Percentiles rank a stretch among this genome's conserved stretches.
Conservation (phyloP, 2,113 vertebrate species). For the Tursiops truncatus region DNA sequence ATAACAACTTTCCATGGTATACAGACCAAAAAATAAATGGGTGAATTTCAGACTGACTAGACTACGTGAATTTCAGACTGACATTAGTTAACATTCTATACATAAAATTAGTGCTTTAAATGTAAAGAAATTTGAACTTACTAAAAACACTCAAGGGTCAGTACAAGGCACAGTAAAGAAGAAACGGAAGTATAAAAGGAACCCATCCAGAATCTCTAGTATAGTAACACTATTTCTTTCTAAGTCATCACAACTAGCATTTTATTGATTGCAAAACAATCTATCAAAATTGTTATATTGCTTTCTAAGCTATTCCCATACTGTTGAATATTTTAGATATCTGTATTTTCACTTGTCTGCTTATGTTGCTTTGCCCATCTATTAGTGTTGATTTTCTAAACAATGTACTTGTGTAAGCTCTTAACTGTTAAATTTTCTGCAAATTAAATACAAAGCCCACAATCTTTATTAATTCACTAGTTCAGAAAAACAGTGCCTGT, state of each 20-base stretch:
- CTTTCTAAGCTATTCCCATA: constrained; percentile 24
- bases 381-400: constrained; percentile 42
- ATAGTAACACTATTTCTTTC: constrained; percentile 2
- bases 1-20: neutral
- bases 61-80: neutral
- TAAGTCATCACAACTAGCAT: neutral
- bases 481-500: constrained; percentile 3
- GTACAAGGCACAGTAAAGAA: neutral
- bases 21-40: neutral
- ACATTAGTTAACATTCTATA: neutral
- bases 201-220: neutral
- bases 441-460: neutral
- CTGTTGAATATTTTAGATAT: neutral
- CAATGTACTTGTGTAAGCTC: neutral
- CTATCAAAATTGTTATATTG: neutral
- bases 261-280: neutral
- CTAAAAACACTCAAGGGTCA: neutral
- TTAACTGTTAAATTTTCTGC: neutral
- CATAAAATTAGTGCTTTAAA: constrained; percentile 5
- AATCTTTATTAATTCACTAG: constrained; percentile 9
- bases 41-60: neutral
- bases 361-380: neutral
- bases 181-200: neutral
- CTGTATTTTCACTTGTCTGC: constrained; percentile 2
- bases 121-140: neutral